These are phyloP conservation scores for Calephelis perditalis DNA, from an alignment of 2,888 invertebrate species.

Conservation along the genomic window DNA sequence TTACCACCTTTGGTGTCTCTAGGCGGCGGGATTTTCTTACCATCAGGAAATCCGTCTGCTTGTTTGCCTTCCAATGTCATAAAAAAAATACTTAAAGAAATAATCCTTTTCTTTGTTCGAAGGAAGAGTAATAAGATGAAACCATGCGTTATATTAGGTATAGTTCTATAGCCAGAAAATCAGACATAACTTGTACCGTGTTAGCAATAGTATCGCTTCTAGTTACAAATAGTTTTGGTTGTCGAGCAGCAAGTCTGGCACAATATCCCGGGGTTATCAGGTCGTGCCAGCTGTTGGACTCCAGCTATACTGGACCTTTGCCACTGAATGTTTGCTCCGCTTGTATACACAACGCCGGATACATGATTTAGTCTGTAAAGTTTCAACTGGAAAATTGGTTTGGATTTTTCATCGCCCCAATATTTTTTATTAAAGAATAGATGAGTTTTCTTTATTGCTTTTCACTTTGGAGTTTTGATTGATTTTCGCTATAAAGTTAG, in stretches of 20 bases:
- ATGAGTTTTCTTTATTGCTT: constrained; percentile 12
- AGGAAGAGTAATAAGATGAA: no score
- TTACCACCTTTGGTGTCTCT: no score
- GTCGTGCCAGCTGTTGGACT: constrained; percentile 47
- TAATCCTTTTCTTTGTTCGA: no score
- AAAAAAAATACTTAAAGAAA: no score
- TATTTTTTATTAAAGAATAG: constrained; percentile 3
- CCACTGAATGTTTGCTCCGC: constrained; percentile 32
- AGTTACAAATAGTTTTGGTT: constrained; percentile 18
- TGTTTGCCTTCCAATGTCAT: no score
- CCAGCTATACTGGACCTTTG: constrained; percentile 31
- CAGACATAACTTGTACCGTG: constrained; percentile 13
- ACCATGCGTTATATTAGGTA: no score
- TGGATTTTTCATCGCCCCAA: constrained; percentile 11
- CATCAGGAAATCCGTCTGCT: no score
- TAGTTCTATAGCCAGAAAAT: not conserved
- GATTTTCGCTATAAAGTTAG: no score
- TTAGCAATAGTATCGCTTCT: constrained; percentile 16
- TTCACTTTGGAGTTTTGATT: constrained; percentile 1
- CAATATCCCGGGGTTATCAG: constrained; percentile 49
- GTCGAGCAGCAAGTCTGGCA: constrained; percentile 33
- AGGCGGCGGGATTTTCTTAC: no score
- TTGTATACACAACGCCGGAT: constrained; percentile 23
- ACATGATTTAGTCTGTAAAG: constrained; percentile 18
- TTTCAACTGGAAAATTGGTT: constrained; percentile 23